Conservation (phyloP, 2,888 invertebrate genomes). For the Agrilus mali region DNA sequence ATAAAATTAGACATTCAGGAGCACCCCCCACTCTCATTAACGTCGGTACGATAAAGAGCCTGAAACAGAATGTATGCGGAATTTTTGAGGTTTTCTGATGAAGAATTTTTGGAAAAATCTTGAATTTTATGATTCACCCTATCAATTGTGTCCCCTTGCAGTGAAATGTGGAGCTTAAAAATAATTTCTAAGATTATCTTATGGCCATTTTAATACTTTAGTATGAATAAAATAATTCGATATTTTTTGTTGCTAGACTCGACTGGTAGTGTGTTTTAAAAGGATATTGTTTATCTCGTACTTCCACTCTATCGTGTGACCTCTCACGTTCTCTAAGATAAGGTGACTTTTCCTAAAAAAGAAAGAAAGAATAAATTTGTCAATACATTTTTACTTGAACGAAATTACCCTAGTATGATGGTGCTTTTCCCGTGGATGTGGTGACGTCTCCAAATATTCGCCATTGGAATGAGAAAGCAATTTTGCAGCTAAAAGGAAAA, state of each 20-base stretch:
- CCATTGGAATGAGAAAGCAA: conserved; percentile 64
- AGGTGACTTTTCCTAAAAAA: conserved; percentile 67
- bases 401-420: conserved; percentile 56
- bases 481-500: conserved; percentile 38
- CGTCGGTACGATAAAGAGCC: too few relatives aligned
- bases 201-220: too few relatives aligned
- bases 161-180: too few relatives aligned
- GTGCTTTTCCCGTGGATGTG: conserved; percentile 60
- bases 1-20: too few relatives aligned
- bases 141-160: too few relatives aligned
- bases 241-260: neutral
- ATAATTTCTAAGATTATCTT: too few relatives aligned
- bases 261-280: conserved; percentile 28
- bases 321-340: conserved; percentile 56
- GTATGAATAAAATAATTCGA: conserved; percentile 6
- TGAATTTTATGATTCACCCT: too few relatives aligned
- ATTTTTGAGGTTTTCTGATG: too few relatives aligned
- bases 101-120: too few relatives aligned
- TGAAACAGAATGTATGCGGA: too few relatives aligned
- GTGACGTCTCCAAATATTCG: conserved; percentile 48
- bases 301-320: conserved; percentile 61
- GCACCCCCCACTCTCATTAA: too few relatives aligned
- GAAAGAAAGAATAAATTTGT: conserved; percentile 6
- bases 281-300: conserved; percentile 77
- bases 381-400: neutral